phyloP scores from a whole-genome alignment of 2,888 invertebrate species.

The Tenthredo distinguenda region DNA sequence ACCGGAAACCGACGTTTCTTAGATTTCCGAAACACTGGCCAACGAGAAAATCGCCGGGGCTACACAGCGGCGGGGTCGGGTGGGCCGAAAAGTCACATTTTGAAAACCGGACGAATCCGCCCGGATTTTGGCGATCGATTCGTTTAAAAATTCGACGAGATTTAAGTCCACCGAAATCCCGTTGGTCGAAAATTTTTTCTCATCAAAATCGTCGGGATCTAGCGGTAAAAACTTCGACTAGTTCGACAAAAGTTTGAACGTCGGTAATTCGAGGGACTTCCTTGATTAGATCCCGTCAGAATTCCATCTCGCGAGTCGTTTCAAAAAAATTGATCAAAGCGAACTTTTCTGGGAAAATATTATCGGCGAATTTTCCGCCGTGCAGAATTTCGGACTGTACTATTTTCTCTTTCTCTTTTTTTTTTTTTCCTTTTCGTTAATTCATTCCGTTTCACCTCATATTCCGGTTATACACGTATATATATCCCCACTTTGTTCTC shows the following conservation, averaged over 20 bases:
- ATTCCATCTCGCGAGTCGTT: background rate
- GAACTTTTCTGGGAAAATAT: background rate
- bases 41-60: background rate
- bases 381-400: background rate
- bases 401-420: background rate
- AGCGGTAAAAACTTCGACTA: too few relatives aligned
- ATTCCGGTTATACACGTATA: background rate
- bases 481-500: background rate
- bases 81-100: background rate
- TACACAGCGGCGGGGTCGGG: background rate
- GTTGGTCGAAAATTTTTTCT: too few relatives aligned
- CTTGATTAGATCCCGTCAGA: background rate
- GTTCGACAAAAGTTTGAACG: background rate
- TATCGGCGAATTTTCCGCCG: background rate
- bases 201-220: too few relatives aligned
- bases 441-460: background rate
- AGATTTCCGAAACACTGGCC: conserved; percentile 9
- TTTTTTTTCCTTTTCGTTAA: background rate
- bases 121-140: background rate
- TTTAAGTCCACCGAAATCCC: too few relatives aligned
- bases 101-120: too few relatives aligned
- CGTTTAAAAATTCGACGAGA: too few relatives aligned
- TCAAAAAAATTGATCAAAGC: background rate
- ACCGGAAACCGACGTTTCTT: conserved; percentile 16
- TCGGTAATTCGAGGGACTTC: background rate